phyloP scores from a whole-genome alignment of 1,140 invertebrate genomes.

The Saxidomus purpurata region DNA sequence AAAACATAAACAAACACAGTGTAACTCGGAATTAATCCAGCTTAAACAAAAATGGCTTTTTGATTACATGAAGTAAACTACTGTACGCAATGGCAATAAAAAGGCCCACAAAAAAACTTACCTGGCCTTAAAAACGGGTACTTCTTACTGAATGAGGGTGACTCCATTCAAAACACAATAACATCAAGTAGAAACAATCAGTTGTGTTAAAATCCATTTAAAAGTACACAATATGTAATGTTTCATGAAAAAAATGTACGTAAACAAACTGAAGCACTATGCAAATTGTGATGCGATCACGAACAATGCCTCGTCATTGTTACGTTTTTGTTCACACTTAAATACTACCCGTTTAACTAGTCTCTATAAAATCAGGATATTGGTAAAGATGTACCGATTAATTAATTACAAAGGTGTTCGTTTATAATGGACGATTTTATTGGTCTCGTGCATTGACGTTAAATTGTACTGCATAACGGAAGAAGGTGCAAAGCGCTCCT shows the following conservation, averaged over 20 bases:
- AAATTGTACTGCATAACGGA: too few species aligned
- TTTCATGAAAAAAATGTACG: background rate
- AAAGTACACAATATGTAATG: constrained; percentile 39
- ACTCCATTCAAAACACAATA: constrained; percentile 31
- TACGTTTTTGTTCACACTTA: background rate
- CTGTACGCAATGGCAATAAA: too few species aligned
- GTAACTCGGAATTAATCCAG: background rate
- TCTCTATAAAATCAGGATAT: background rate
- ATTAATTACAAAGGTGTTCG: too few species aligned
- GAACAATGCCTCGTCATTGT: background rate
- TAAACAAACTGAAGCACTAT: constrained; percentile 22
- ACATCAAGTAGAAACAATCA: constrained; percentile 1
- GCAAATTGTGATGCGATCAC: background rate
- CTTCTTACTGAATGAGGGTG: constrained; percentile 19
- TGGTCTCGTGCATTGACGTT: too few species aligned
- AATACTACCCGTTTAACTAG: constrained; percentile 5
- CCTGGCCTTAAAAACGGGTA: constrained; percentile 39
- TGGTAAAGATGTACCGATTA: too few species aligned
- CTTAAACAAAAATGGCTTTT: too few species aligned
- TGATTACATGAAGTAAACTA: too few species aligned
- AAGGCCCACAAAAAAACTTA: background rate
- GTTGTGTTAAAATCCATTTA: constrained; percentile 31
- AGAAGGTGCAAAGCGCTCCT: too few species aligned
- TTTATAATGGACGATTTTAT: too few species aligned
- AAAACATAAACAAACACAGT: background rate